Conservation (phyloP, 2,797 vertebrate genomes). For the Tamandua tetradactyla region DNA sequence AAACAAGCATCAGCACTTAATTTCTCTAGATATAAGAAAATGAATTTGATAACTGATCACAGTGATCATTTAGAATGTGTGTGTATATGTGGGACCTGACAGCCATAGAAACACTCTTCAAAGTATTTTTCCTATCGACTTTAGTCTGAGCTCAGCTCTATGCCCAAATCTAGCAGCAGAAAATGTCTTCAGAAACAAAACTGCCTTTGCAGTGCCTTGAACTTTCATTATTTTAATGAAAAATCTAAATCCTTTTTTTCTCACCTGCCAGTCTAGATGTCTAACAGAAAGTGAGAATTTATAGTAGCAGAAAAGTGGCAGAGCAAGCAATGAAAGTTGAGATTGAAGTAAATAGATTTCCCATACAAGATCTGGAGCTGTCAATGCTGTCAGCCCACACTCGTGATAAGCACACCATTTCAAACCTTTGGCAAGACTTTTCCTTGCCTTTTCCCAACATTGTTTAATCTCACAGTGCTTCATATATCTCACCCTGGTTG, state of each 20-base stretch:
- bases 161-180: accelerated
- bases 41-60: not conserved
- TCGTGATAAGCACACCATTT: slow-evolving; percentile 62
- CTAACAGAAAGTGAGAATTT: slow-evolving; percentile 69
- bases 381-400: slow-evolving; percentile 64
- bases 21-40: not conserved
- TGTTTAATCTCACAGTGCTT: slow-evolving; percentile 56
- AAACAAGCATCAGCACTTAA: not conserved
- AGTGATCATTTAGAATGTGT: not conserved
- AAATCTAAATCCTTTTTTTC: slow-evolving; percentile 63
- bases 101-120: not conserved
- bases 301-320: slow-evolving; percentile 39
- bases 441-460: slow-evolving; percentile 60
- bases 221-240: slow-evolving; percentile 69
- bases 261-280: slow-evolving; percentile 67
- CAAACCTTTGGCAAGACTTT: slow-evolving; percentile 71
- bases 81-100: not conserved
- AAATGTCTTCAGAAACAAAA: slow-evolving; percentile 62
- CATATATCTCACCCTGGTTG: slow-evolving; percentile 26
- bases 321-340: slow-evolving; percentile 75
- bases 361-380: slow-evolving; percentile 69
- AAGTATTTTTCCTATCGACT: not conserved
- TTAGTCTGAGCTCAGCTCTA: slow-evolving; percentile 33
- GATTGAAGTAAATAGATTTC: slow-evolving; percentile 69
- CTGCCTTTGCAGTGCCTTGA: slow-evolving; percentile 49